Percentiles rank a stretch among this genome's conserved stretches.
Evolutionary conservation across 1,140 invertebrate species (phyloP).

Genomic region (Hyphantria cunea): DNA sequence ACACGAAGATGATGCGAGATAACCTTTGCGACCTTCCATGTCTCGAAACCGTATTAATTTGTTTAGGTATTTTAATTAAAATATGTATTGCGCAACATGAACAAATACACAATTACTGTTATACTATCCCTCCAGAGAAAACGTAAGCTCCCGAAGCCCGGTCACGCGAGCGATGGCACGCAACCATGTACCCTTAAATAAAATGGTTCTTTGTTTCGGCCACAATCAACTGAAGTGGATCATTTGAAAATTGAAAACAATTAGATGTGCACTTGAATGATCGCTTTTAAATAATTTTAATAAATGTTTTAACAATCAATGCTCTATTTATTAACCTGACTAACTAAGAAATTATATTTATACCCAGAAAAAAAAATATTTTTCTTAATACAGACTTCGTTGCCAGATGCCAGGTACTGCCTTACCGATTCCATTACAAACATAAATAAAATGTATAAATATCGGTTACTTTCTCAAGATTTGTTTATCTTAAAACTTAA

Average conservation of each 20-base stretch:
- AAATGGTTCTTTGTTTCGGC: slow-evolving; percentile 19
- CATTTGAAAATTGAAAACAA: slow-evolving; percentile 24
- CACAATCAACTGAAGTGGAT: slow-evolving; percentile 26
- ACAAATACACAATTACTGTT: slow-evolving; percentile 15
- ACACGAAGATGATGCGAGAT: too few relatives aligned
- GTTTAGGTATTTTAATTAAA: slow-evolving; percentile 7
- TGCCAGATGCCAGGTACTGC: too few relatives aligned
- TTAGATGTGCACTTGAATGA: slow-evolving; percentile 12
- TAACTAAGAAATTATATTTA: too few relatives aligned
- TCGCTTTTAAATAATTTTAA: background rate
- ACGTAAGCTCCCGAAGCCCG: background rate
- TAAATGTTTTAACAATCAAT: background rate
- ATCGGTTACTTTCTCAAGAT: too few relatives aligned
- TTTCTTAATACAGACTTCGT: too few relatives aligned
- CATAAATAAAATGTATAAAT: too few relatives aligned
- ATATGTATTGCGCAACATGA: slow-evolving; percentile 20
- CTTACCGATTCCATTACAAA: too few relatives aligned
- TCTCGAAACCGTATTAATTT: too few relatives aligned
- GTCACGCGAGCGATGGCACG: slow-evolving; percentile 18
- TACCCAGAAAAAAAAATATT: too few relatives aligned
- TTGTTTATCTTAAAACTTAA: too few relatives aligned
- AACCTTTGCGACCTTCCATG: too few relatives aligned
- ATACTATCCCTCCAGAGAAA: slow-evolving; percentile 8
- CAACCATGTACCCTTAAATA: slow-evolving; percentile 14
- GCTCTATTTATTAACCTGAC: too few relatives aligned